Evolutionary conservation across 2,888 invertebrate species (phyloP), one percentile per base, ranked within the genome.

Genomic region (Drosophila phalerata): DNA sequence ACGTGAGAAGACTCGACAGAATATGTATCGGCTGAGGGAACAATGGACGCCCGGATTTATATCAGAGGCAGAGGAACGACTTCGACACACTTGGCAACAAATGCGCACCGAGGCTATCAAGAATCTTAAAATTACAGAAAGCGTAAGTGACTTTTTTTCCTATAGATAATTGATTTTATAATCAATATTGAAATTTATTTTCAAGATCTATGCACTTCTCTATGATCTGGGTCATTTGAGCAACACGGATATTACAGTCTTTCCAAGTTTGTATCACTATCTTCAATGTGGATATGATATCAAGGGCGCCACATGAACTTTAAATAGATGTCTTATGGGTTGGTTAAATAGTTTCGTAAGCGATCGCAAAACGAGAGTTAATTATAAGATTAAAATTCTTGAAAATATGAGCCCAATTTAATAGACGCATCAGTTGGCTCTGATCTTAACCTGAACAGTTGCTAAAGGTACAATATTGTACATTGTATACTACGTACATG

Each of bases 61-160:
- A 49, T 91, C 91, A 8, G 86, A 91, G 2, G 83, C 95, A 11
- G 97, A 97, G 85, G 97, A 97, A 90, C 94, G 95, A 17, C 95
- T 96, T 84, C 94, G 90, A 6, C 53, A 77, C 28, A 84, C 87
- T 5, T 85, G 88, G 81, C 84, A 91, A 56, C 81, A 88, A 45
- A 89, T 86, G 79, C 87, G 91, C 19, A 72, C 75, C 2, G 91
- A 91, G 37, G 71, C 90, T 25, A 69, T 92, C 0, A 81, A 69
- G 17, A 88, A 82, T 28, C 73, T 82, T 1, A 89, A 82, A 69
- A 74, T 92, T n/a, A 86, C 89, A 2, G 87, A 91, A 71, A 79
- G 78, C 72, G 92, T 92, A 71, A 64, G 78, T 43, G 0, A n/a
- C 3, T n/a, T 3, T 3, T 9, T 3, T 3, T 25, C 15, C 3